These are phyloP conservation scores for Priocnemis perturbator DNA, from an alignment of 2,888 invertebrate genomes.

Conservation along the genomic window DNA sequence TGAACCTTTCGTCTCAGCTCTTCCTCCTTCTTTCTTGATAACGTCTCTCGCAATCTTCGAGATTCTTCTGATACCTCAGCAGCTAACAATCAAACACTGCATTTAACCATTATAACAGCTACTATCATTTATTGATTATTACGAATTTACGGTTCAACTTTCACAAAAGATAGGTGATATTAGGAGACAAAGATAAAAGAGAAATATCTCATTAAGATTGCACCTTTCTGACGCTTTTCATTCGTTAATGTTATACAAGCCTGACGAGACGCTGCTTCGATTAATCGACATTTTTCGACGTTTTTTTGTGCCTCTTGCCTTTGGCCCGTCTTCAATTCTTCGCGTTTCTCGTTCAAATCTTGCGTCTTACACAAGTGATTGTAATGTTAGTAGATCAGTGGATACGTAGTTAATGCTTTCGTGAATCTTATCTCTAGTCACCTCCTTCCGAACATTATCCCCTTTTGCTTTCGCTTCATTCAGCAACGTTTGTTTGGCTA, in stretches of 20 bases:
- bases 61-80: conserved; percentile 49
- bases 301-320: conserved; percentile 33
- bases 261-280: conserved; percentile 40
- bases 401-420: background rate
- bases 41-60: conserved; percentile 31
- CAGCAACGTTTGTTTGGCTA: conserved; percentile 39
- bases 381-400: background rate
- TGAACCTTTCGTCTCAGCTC: conserved; percentile 72
- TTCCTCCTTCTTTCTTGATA: conserved; percentile 63
- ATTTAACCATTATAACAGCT: background rate
- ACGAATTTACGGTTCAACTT: background rate
- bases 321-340: conserved; percentile 34
- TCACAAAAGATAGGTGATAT: too few relatives aligned
- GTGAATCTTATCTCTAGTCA: conserved; percentile 5
- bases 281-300: conserved; percentile 43
- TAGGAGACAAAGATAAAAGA: too few relatives aligned
- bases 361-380: conserved; percentile 32
- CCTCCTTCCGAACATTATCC: conserved; percentile 38
- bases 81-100: conserved; percentile 25
- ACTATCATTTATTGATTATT: background rate
- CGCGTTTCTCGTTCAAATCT: conserved; percentile 41
- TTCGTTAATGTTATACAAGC: conserved; percentile 40
- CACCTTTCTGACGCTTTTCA: conserved; percentile 50
- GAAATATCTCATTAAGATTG: too few relatives aligned
- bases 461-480: conserved; percentile 27